phyloP scores from a whole-genome alignment of 2,797 vertebrate genomes.

The Notolepis coatsorum region DNA sequence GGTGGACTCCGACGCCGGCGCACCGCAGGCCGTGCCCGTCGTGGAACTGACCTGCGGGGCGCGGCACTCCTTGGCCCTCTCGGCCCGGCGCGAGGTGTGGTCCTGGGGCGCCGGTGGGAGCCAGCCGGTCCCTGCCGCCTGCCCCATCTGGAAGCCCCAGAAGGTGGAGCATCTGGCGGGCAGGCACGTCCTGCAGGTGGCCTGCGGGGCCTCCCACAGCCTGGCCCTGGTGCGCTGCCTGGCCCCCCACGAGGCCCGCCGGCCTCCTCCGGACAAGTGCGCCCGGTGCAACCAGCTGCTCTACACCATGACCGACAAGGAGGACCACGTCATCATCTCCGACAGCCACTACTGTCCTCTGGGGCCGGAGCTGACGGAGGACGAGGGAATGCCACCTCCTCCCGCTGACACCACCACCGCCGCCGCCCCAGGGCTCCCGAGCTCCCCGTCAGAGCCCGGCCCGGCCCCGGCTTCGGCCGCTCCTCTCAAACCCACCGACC shows the following conservation, averaged over 20 bases:
- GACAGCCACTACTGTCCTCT: conserved; percentile 93
- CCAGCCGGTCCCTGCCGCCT: conserved; percentile 88
- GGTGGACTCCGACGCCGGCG: conserved; percentile 80
- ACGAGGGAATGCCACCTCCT: conserved; percentile 58
- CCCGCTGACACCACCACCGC: conserved; percentile 23
- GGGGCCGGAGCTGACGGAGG: conserved; percentile 81
- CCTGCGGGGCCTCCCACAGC: conserved; percentile 92
- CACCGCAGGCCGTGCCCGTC: conserved; percentile 80
- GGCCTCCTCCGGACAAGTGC: conserved; percentile 89
- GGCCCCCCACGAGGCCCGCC: conserved; percentile 82
- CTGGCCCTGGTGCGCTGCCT: conserved; percentile 91
- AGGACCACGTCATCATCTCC: conserved; percentile 98
- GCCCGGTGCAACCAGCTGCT: conserved; percentile 94
- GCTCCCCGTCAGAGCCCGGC: conserved; percentile 71
- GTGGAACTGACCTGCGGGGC: conserved; percentile 93
- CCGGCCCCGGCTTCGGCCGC: not conserved
- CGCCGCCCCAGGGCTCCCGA: conserved; percentile 37
- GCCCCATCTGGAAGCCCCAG: conserved; percentile 91
- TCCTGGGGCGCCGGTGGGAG: conserved; percentile 94
- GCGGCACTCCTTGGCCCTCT: conserved; percentile 91
- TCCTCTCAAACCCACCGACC: not conserved
- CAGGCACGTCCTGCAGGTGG: conserved; percentile 90
- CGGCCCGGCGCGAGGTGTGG: conserved; percentile 91
- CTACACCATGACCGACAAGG: conserved; percentile 98
- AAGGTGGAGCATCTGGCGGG: conserved; percentile 92